Evolutionary conservation across 2,113 vertebrate species (phyloP), one percentile per base, ranked within the genome.

Genomic region (Rana temporaria): DNA sequence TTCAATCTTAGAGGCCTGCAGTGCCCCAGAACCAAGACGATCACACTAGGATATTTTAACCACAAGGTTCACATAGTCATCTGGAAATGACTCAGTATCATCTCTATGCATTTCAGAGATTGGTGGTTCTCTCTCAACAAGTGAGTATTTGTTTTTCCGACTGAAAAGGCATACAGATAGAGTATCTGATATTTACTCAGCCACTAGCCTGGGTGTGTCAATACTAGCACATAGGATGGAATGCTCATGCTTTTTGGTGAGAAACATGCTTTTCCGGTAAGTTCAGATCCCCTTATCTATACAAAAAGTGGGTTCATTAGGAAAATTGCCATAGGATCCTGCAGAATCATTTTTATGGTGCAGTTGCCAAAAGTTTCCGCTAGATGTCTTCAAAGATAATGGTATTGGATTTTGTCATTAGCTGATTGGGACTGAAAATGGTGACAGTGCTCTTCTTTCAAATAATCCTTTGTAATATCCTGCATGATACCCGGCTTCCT

Each of bases 361-460:
- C 87, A 94, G 3, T 93, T 88, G 85, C 94, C 17, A 85, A 65
- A 70, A 42, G 84, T 89, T 89, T 86, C 94, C 93, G 85, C 93
- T 93, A 94, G 94, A 92, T 93, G 94, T 94, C 94, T 93, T 92
- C 90, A 60, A 87, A 90, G 92, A 86, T 92, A 93, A 86, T 88
- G 71, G 8, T 81, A 90, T 87, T 62, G 0, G 82, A 18, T 66
- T 53, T 77, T 18, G 72, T 82, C 71, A 57, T 81, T 66, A 68
- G 52, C 32, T 34, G 24, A 18, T 48, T 66, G 53, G 32, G 77
- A 32, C 65, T 67, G 34, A 38, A 69, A 88, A 59, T 19, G 52
- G 67, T 57, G 66, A 52, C 26, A 62, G 70, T 70, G 55, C 19
- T 12, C 6, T 60, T 59, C 56, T 69, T 79, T 62, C 32, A 59